Base-by-base conservation (phyloP, 2,113 vertebrate species). In the Sylvilagus bachmani region DNA sequence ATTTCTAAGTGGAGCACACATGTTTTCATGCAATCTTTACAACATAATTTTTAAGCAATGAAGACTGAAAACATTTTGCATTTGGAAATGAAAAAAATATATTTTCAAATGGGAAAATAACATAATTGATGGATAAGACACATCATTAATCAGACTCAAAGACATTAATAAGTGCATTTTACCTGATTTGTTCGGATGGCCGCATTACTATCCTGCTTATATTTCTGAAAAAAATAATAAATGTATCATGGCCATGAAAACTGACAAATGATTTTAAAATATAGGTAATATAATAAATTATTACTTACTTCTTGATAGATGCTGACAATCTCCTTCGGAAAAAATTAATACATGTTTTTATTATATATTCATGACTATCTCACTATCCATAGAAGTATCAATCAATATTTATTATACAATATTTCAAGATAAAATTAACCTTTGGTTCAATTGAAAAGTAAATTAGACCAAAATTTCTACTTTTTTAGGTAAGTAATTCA, bases 251-350 rank as follows among this genome's bases (percentile, higher is more conserved):
- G 0, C 4, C 0, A 25, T 64, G 38, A 19, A 10, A 79, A 71
- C 55, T 55, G 17, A 69, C 16, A 70, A 44, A 38, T 29, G 38
- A 74, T 36, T 67, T 85, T 6, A 51, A 85, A 93, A 49, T 64
- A 16, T n/a, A 61, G 74, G 49, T 74, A 58, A 67, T 66, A 36
- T 24, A 38, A 22, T 10, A 73, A 86, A 0, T 25, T 89, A 22
- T 80, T 13, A 80, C 74, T 93, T 93, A 95, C 94, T 80, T 73
- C 31, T 58, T 58, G 24, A 12, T 13, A 25, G 58, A 51, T 49
- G 17, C 22, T 74, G 55, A 22, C 31, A 80, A 33, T 5, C 38
- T 95, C 86, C 86, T 90, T 86, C 66, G 12, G 49, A 82, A 82
- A 27, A 73, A 83, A 67, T 77, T 62, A 10, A 64, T 79, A 74